These are phyloP conservation scores for Cataglyphis rosenhaueri DNA, from an alignment of 2,888 invertebrate species.

Conservation along the genomic window DNA sequence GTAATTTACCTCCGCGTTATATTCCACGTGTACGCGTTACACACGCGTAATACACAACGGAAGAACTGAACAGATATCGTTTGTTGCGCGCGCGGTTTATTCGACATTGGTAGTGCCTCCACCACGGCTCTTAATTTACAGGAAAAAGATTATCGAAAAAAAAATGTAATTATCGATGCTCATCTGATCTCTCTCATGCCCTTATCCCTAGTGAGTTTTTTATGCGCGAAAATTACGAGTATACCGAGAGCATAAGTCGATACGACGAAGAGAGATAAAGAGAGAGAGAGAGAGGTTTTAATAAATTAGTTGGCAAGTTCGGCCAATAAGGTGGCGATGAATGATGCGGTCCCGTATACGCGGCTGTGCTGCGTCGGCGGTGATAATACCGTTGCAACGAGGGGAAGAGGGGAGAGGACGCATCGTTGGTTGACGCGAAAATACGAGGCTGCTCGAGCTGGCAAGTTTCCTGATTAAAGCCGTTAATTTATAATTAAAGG, in stretches of 20 bases:
- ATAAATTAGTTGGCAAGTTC: slow-evolving; percentile 80
- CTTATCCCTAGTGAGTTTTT: slow-evolving; percentile 13
- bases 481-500: slow-evolving; percentile 82
- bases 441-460: slow-evolving; percentile 76
- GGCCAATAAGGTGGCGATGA: slow-evolving; percentile 77
- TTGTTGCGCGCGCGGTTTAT: slow-evolving; percentile 8
- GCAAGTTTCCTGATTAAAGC: slow-evolving; percentile 83
- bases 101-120: background rate
- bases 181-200: background rate
- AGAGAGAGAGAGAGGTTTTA: slow-evolving; percentile 65
- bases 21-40: slow-evolving; percentile 58
- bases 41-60: slow-evolving; percentile 38
- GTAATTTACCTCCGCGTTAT: slow-evolving; percentile 69
- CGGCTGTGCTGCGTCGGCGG: slow-evolving; percentile 71
- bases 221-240: slow-evolving; percentile 22
- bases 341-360: slow-evolving; percentile 71
- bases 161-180: slow-evolving; percentile 25
- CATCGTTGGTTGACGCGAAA: slow-evolving; percentile 75
- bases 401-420: slow-evolving; percentile 5
- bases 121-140: slow-evolving; percentile 12
- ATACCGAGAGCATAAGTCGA: background rate
- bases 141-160: slow-evolving; percentile 32
- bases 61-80: slow-evolving; percentile 69
- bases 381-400: slow-evolving; percentile 79
- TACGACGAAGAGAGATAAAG: background rate